A percentile compares a stretch with the other conserved stretches of the same genome.
phyloP scores from a whole-genome alignment of 2,888 invertebrate genomes.

The Sympetrum striolatum region DNA sequence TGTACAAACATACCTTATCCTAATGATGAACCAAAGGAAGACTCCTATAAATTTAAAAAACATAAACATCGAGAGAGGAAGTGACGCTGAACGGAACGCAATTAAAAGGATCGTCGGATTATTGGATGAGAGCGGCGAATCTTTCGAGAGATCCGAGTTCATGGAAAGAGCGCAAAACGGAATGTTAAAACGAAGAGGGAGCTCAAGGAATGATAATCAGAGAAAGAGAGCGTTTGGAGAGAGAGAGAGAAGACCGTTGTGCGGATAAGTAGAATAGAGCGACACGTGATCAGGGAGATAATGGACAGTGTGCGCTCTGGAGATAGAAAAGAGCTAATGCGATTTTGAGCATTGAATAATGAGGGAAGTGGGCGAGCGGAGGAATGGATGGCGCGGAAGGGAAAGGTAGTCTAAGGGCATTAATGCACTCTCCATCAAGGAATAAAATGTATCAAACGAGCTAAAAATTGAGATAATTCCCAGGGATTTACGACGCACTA shows the following conservation, averaged over 20 bases:
- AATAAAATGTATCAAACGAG: slow-evolving; percentile 21
- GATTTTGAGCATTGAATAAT: slow-evolving; percentile 43
- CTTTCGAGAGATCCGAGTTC: too few relatives aligned
- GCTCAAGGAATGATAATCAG: neutral
- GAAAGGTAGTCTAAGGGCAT: neutral
- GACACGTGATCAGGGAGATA: neutral
- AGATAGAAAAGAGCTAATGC: slow-evolving; percentile 3
- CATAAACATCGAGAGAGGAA: too few relatives aligned
- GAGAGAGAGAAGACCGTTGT: neutral
- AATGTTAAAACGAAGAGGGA: neutral
- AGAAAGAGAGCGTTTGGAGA: neutral
- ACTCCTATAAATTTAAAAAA: too few relatives aligned
- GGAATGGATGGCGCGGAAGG: neutral
- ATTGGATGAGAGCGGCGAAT: too few relatives aligned
- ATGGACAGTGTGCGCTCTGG: neutral
- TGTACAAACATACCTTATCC: too few relatives aligned
- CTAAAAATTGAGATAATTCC: neutral
- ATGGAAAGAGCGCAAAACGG: neutral
- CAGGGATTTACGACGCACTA: too few relatives aligned
- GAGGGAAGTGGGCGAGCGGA: slow-evolving; percentile 12
- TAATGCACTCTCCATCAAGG: slow-evolving; percentile 7
- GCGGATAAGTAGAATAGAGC: neutral
- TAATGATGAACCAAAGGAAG: too few relatives aligned
- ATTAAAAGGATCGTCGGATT: too few relatives aligned
- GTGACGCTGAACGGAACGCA: too few relatives aligned